phyloP scores from a whole-genome alignment of 37 sponge, comb jelly and placozoan genomes.

The Haliclona indistincta region DNA sequence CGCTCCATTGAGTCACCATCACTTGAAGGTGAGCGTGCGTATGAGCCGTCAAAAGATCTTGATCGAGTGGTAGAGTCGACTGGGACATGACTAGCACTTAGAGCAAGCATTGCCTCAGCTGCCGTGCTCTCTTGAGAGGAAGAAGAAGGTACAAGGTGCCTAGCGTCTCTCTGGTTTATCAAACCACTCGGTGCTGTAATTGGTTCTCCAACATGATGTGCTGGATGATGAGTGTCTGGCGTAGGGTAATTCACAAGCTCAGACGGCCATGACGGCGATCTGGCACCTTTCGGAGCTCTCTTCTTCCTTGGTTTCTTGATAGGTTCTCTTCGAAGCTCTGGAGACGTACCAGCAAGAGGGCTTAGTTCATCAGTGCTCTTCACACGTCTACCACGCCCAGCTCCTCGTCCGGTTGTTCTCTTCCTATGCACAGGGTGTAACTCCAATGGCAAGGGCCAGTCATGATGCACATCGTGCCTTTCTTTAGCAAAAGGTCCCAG shows the following conservation, averaged over 20 bases:
- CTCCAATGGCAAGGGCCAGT: neutral
- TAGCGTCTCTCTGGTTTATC: neutral
- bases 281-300: neutral
- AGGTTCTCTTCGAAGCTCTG: neutral
- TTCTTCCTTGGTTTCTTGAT: neutral
- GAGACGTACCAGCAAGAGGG: neutral
- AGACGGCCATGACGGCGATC: neutral
- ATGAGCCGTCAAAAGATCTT: no score
- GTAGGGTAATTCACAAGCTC: no score
- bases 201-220: no score
- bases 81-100: neutral
- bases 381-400: neutral
- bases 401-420: neutral
- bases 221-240: no score
- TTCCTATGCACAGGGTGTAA: neutral
- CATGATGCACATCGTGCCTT: neutral
- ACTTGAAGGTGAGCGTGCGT: no score
- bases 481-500: slow-evolving; percentile 62
- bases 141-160: neutral
- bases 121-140: neutral
- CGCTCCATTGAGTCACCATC: neutral
- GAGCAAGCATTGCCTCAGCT: neutral
- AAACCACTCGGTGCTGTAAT: neutral
- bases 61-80: neutral
- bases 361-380: neutral